phyloP scores from a whole-genome alignment of 2,888 invertebrate genomes.

The Folsomia manolachei region DNA sequence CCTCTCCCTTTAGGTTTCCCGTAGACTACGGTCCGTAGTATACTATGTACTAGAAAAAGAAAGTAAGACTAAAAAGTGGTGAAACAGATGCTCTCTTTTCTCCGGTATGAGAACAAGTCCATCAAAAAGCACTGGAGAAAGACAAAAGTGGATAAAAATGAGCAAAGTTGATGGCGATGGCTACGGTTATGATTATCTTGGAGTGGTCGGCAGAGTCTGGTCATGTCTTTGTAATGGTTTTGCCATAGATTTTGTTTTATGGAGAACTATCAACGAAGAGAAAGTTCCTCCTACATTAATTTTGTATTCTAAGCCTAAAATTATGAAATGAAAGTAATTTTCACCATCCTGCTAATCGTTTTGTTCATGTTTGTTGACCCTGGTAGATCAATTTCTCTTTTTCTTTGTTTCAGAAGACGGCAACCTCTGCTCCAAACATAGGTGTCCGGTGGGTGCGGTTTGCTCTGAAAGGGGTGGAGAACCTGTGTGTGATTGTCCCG shows the following conservation, averaged over 20 bases:
- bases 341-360: no score
- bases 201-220: neutral
- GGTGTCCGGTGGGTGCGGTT: conserved; percentile 74
- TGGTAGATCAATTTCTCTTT: no score
- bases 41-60: neutral
- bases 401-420: conserved; percentile 59
- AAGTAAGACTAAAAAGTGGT: neutral
- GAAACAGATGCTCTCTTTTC: neutral
- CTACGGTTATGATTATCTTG: neutral
- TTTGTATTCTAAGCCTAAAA: no score
- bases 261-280: no score
- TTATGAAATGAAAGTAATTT: no score
- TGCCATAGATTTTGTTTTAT: no score
- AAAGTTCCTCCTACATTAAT: no score
- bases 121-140: neutral
- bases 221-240: no score
- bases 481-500: conserved; percentile 79
- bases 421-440: conserved; percentile 67
- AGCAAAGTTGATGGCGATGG: neutral
- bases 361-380: no score
- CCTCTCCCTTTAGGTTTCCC: no score
- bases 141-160: neutral
- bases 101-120: no score
- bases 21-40: no score
- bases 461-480: conserved; percentile 67